These are phyloP conservation scores for Scomber japonicus DNA, from an alignment of 2,113 vertebrate genomes.

Conservation along the genomic window DNA sequence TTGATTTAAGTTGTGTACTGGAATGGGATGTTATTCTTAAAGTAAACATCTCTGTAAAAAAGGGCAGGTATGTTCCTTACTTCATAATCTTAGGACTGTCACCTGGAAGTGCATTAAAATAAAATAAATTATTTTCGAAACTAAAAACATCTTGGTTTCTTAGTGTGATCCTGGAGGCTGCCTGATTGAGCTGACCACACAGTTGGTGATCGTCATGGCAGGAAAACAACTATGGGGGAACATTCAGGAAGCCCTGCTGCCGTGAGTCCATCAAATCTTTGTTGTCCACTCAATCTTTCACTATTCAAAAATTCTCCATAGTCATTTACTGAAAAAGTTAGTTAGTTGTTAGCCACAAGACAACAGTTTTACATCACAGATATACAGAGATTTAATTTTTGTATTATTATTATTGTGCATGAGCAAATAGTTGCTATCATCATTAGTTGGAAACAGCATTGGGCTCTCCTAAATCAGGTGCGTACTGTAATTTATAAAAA, in stretches of 20 bases:
- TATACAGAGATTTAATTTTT: neutral
- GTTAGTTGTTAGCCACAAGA: neutral
- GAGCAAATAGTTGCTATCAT: no score
- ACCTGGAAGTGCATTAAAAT: neutral
- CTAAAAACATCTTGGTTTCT: neutral
- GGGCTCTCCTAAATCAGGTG: no score
- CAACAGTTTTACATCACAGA: no score
- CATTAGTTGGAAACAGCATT: no score
- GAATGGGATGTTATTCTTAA: neutral
- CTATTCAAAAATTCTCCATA: neutral
- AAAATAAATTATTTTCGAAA: neutral
- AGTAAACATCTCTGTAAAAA: neutral
- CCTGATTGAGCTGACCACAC: slow-evolving; percentile 94
- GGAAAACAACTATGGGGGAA: slow-evolving; percentile 97
- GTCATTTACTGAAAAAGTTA: neutral
- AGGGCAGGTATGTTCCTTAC: neutral
- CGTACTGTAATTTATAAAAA: no score
- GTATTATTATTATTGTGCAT: neutral
- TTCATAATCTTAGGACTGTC: neutral
- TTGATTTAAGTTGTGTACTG: neutral
- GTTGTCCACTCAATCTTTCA: neutral
- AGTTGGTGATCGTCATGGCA: slow-evolving; percentile 96
- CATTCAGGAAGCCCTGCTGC: slow-evolving; percentile 92
- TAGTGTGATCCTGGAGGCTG: slow-evolving; percentile 97
- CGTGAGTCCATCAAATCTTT: slow-evolving; percentile 86